phyloP scores from a whole-genome alignment of 2,797 vertebrate species.

The Paguma larvata region DNA sequence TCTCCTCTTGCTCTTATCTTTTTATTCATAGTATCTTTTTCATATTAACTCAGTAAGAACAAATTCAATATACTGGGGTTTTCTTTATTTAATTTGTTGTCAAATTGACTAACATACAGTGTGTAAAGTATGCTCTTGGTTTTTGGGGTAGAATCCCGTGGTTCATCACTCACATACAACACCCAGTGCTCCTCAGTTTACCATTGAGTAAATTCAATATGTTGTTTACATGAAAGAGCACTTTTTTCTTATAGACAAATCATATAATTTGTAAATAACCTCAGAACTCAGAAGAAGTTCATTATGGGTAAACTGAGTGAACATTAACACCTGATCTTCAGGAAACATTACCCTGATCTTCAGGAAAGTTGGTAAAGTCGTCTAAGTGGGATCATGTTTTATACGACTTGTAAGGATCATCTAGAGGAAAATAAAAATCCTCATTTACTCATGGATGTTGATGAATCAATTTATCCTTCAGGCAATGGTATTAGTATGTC shows the following conservation, averaged over 20 bases:
- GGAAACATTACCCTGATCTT: slow-evolving; percentile 52
- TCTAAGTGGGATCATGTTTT: slow-evolving; percentile 54
- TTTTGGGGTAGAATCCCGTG: no score
- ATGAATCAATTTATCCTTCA: slow-evolving; percentile 57
- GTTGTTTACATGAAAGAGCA: background rate
- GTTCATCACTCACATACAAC: no score
- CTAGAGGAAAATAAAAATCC: slow-evolving; percentile 61
- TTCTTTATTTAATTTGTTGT: no score
- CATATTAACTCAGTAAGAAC: background rate
- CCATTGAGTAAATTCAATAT: background rate
- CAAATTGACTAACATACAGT: no score
- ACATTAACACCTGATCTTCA: slow-evolving; percentile 9
- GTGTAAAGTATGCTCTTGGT: no score
- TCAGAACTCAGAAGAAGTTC: background rate
- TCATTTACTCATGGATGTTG: slow-evolving; percentile 43
- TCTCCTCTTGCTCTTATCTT: background rate
- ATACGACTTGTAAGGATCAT: background rate
- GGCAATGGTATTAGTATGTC: slow-evolving; percentile 59
- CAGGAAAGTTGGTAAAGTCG: slow-evolving; percentile 53
- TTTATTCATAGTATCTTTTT: background rate
- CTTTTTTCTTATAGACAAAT: background rate
- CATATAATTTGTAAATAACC: background rate
- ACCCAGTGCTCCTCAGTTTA: no score
- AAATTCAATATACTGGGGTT: background rate
- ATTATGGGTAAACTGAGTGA: slow-evolving; percentile 47